These are phyloP conservation scores for Hipposideros larvatus DNA, from an alignment of 2,797 vertebrate species.

Conservation along the genomic window DNA sequence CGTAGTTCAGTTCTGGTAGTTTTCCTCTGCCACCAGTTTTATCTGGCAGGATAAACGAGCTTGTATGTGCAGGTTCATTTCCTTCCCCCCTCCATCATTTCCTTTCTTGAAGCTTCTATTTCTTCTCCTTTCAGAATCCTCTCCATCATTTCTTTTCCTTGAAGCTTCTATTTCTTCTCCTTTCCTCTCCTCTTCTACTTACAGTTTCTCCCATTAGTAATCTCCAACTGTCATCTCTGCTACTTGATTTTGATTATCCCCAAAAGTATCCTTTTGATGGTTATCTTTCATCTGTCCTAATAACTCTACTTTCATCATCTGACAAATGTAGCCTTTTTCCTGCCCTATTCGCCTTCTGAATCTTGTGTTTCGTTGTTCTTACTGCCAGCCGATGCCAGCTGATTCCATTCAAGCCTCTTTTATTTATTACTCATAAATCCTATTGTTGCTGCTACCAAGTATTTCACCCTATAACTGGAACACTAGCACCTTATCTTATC, in stretches of 20 bases:
- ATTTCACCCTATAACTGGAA: background rate
- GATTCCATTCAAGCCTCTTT: background rate
- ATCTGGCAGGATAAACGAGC: background rate
- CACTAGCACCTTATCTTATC: too few species aligned
- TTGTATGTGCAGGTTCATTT: background rate
- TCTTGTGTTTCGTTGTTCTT: background rate
- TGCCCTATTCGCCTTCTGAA: background rate
- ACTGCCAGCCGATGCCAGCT: background rate
- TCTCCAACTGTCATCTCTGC: background rate
- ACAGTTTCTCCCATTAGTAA: background rate
- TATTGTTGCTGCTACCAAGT: background rate
- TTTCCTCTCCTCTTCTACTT: background rate
- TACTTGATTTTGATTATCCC: conserved; percentile 43
- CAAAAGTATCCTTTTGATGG: background rate
- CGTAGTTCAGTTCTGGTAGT: background rate
- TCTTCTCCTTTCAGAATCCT: background rate
- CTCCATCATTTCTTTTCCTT: background rate
- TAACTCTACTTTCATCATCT: background rate
- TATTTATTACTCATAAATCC: background rate
- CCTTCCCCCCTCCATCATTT: background rate
- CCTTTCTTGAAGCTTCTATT: background rate
- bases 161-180: conserved; percentile 8
- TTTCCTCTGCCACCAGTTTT: background rate
- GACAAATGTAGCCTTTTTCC: background rate
- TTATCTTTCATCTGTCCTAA: background rate